Base-by-base conservation (phyloP, 1,140 invertebrate genomes). In the Caenorhabditis briggsae region DNA sequence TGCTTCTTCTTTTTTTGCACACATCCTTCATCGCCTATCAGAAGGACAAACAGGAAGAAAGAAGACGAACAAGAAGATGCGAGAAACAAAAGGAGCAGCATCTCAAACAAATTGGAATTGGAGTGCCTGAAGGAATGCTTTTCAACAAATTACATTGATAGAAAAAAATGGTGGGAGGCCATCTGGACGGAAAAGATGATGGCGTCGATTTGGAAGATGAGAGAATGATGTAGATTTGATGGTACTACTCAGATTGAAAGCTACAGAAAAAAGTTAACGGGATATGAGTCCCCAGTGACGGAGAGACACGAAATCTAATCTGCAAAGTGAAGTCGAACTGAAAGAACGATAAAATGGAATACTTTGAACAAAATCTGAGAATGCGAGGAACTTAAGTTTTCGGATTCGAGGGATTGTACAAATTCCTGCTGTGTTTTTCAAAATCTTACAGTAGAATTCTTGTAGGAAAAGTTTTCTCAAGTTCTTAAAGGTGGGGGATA, bases 81-180 rank as follows among this genome's bases (percentile, higher is more conserved):
- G 70, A 78, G 46, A 78, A 78, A 78, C 70, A 78, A 50, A 78
- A 78, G 70, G 70, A 78, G 70, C 33, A 33, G 33, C 70, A 53
- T 50, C 70, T 78, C 65, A 48, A 70, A 70, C 65, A 78, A 78
- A 78, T 78, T 78, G 70, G 70, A 78, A 78, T 78, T 78, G 70
- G 70, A 78, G 70, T 78, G 70, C 16, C 50, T 16, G 50, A 18
- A 6, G 59, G 70, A 78, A 78, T 78, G 70, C 70, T 78, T 78
- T 78, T 78, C 70, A 78, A 78, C 70, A 78, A 78, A 78, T 78
- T 78, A 78, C 70, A 78, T 78, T 78, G 70, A 78, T 78, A 78
- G 70, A 78, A 78, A 78, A 78, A 78, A 53, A 78, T 78, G 43
- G 12, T 78, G 70, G 70, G 46, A 53, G 70, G 46, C 46, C 46